Base-by-base conservation (phyloP, 2,797 vertebrate genomes). In the Clarias pachynema region DNA sequence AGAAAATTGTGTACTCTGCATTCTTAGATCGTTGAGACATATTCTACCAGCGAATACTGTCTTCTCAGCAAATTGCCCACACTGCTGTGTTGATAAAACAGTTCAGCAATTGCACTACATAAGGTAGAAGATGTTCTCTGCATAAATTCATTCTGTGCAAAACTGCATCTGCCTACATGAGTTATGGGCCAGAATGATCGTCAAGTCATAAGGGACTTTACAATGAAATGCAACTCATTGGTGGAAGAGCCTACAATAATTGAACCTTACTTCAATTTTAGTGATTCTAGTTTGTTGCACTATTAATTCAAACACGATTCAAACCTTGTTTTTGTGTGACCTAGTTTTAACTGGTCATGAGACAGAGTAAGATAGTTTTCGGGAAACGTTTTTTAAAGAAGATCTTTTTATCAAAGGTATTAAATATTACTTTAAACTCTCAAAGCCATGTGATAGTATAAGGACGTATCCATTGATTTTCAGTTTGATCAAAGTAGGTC, bases 21-120 rank as follows among this genome's bases (percentile, higher is more conserved):
- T 89, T 81, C 69, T 89, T 53, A 83, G n/a, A n/a, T n/a, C 82
- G 84, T 86, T 29, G 84, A 92, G 90, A 88, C 77, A 85, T 49
- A 89, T 88, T 89, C 88, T 88, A 92, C 94, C 93, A 94, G 94
- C 93, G 94, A 90, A 94, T 94, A 92, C 88, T 91, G 90, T 84
- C 79, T 90, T 92, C 91, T 87, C 92, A 94, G 93, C 91, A 94
- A 93, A 94, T 93, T 93, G 91, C 84, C 86, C 91, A 85, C 92
- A 88, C 91, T 24, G 83, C 89, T 82, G 57, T 92, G 90, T 91
- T 92, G 91, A 94, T 93, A 91, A 90, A 89, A 88, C 87, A 86
- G 90, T 94, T 94, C 91, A 94, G 92, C 89, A 87, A 89, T 88
- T 57, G 56, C 62, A 70, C 75, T 65, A 70, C 75, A 72, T 82